These are phyloP conservation scores for Sturnus vulgaris DNA, from an alignment of 2,113 vertebrate genomes.

Conservation along the genomic window DNA sequence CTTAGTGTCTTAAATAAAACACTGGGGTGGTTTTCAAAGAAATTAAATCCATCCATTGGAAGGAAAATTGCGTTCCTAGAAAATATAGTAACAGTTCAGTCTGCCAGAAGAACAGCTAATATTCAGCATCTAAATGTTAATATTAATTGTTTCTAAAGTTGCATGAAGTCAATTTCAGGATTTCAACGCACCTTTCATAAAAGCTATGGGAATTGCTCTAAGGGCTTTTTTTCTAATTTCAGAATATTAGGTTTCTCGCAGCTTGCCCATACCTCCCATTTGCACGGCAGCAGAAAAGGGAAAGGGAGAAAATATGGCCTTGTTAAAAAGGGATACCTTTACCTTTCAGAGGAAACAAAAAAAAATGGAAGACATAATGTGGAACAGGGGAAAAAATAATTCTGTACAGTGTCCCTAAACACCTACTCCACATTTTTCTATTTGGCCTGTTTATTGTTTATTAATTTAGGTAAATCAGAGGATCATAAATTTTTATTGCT, in stretches of 20 bases:
- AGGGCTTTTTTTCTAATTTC: neutral
- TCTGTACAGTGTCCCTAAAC: neutral
- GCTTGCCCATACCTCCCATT: neutral
- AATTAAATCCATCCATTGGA: neutral
- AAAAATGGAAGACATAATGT: neutral
- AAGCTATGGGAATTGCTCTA: neutral
- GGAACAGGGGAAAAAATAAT: neutral
- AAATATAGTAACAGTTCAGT: neutral
- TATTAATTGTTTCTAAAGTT: neutral
- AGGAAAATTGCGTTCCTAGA: neutral
- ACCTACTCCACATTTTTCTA: neutral
- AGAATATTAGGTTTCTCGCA: neutral
- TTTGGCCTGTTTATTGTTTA: neutral
- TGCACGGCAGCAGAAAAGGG: neutral
- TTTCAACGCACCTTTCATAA: neutral
- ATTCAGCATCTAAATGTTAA: neutral
- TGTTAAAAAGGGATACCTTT: neutral
- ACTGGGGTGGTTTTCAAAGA: neutral
- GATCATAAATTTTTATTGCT: conserved; percentile 9
- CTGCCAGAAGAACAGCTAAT: neutral
- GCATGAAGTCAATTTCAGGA: neutral
- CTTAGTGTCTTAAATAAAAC: neutral
- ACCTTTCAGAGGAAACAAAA: neutral
- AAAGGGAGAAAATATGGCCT: neutral
- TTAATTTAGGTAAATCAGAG: conserved; percentile 3